phyloP scores from a whole-genome alignment of 2,797 vertebrate genomes.

The Gallirallus australis region DNA sequence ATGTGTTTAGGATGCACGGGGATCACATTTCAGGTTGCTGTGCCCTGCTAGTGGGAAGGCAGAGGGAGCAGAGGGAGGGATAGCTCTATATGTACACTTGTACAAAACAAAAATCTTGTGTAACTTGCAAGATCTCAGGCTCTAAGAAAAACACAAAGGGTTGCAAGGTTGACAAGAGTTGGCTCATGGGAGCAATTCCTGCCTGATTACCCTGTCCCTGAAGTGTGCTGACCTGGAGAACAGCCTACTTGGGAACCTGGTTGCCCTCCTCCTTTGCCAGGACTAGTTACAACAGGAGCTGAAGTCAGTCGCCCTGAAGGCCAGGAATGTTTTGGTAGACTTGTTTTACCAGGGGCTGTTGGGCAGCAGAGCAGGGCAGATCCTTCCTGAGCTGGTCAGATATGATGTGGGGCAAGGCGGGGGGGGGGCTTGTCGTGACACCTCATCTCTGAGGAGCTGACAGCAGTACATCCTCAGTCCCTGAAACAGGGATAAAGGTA shows the following conservation, averaged over 20 bases:
- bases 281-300: conserved; percentile 11
- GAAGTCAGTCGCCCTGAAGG: not conserved
- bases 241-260: not conserved
- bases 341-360: not conserved
- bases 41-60: not conserved
- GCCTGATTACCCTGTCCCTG: not conserved
- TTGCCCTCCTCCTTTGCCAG: not conserved
- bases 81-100: not conserved
- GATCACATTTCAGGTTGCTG: conserved; percentile 49
- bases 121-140: not conserved
- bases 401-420: not conserved
- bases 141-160: not conserved
- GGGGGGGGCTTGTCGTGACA: not conserved
- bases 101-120: not conserved
- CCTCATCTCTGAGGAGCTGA: not conserved
- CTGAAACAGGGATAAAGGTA: not conserved
- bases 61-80: not conserved
- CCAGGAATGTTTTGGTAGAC: not conserved
- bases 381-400: not conserved
- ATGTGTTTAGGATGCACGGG: conserved; percentile 33
- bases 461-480: not conserved
- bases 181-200: conserved; percentile 31
- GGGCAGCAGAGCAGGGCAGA: not conserved
- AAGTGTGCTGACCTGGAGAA: conserved; percentile 16
- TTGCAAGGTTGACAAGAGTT: not conserved